phyloP scores from a whole-genome alignment of 2,888 invertebrate species.

The Clanis bilineata region DNA sequence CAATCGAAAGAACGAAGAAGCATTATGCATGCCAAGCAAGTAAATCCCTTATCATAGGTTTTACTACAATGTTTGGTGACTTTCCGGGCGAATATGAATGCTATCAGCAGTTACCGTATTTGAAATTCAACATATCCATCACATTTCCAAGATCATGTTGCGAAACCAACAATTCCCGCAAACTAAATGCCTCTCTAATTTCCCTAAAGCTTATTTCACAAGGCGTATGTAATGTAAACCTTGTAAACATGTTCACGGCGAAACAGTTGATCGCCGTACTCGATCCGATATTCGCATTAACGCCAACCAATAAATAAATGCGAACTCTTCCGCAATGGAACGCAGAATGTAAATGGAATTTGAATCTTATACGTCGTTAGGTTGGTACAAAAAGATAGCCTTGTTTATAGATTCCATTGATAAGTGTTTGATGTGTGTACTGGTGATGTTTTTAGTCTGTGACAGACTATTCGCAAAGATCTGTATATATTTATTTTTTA shows the following conservation, averaged over 20 bases:
- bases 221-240: conserved; percentile 16
- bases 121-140: too few relatives aligned
- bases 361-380: neutral
- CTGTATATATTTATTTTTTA: too few relatives aligned
- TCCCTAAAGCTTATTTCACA: conserved; percentile 12
- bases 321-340: conserved; percentile 12
- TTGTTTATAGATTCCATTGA: neutral
- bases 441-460: neutral
- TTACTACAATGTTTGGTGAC: too few relatives aligned
- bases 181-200: conserved; percentile 6
- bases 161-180: conserved; percentile 4
- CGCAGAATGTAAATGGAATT: neutral
- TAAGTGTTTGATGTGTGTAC: neutral
- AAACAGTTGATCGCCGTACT: conserved; percentile 20
- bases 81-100: too few relatives aligned
- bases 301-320: conserved; percentile 40
- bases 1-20: too few relatives aligned
- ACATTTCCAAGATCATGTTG: neutral
- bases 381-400: neutral
- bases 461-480: too few relatives aligned
- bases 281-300: conserved; percentile 62
- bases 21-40: too few relatives aligned
- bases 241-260: conserved; percentile 34
- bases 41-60: too few relatives aligned
- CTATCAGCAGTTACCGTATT: too few relatives aligned